Conservation (phyloP, 2,888 invertebrate species). For the Rhyacophila evoluta region DNA sequence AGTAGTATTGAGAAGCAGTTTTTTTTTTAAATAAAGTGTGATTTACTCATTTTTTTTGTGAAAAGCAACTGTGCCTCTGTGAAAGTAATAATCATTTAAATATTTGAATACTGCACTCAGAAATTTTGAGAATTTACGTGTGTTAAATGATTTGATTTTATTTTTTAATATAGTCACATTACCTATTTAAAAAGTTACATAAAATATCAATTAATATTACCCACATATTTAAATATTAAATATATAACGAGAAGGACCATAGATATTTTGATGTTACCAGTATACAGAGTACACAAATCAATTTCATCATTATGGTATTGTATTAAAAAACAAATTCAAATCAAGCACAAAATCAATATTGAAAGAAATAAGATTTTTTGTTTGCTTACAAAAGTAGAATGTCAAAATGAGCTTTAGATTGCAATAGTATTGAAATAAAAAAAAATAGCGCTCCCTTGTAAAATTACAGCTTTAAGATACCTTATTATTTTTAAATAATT, state of each 20-base stretch:
- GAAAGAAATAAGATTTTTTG: background rate
- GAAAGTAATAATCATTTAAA: background rate
- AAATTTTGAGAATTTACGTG: background rate
- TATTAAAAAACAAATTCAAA: background rate
- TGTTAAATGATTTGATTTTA: background rate
- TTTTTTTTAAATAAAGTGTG: too few relatives aligned
- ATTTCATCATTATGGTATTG: too few relatives aligned
- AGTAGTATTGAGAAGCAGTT: too few relatives aligned
- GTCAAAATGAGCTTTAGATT: background rate
- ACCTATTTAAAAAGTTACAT: too few relatives aligned
- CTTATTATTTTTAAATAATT: too few relatives aligned
- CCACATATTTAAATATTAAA: too few relatives aligned
- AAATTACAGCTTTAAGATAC: background rate
- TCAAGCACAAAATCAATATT: background rate
- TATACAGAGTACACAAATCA: too few relatives aligned
- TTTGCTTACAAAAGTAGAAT: slow-evolving; percentile 18
- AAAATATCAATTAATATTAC: too few relatives aligned
- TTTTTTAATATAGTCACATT: too few relatives aligned
- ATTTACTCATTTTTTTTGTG: background rate
- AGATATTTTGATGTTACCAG: too few relatives aligned
- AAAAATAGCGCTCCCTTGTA: background rate
- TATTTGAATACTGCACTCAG: background rate
- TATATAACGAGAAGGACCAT: too few relatives aligned
- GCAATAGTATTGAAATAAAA: background rate
- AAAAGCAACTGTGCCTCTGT: background rate